Conservation (phyloP, 2,888 invertebrate genomes). For the Volucella inflata region DNA sequence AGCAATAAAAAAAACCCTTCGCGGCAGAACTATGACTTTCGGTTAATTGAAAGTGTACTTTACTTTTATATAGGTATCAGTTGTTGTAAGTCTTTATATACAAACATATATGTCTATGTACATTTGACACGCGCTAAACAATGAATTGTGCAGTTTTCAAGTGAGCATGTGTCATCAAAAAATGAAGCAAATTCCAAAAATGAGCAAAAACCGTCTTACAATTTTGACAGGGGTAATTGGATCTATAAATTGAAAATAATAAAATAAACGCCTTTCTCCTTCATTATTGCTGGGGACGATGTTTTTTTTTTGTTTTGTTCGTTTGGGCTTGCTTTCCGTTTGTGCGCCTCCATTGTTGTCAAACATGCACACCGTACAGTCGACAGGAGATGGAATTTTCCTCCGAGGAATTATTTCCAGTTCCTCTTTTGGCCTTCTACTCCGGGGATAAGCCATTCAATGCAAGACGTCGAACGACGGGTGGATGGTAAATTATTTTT, state of each 20-base stretch:
- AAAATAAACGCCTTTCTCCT: slow-evolving; percentile 56
- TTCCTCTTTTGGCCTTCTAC: slow-evolving; percentile 29
- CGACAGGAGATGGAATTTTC: slow-evolving; percentile 57
- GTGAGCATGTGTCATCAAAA: background rate
- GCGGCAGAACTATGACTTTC: slow-evolving; percentile 40
- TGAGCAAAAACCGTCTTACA: slow-evolving; percentile 10
- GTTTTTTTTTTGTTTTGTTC: slow-evolving; percentile 9
- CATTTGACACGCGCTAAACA: slow-evolving; percentile 55
- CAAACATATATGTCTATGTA: background rate
- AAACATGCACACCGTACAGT: slow-evolving; percentile 54
- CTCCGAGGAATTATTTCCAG: slow-evolving; percentile 48
- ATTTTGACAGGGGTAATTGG: slow-evolving; percentile 44
- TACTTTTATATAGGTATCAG: background rate
- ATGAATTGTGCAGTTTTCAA: background rate
- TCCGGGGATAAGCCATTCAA: slow-evolving; percentile 29
- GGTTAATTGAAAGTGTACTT: slow-evolving; percentile 41
- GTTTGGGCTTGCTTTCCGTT: slow-evolving; percentile 6
- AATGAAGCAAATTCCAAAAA: slow-evolving; percentile 6
- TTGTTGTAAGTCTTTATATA: too few species aligned
- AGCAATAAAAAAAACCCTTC: slow-evolving; percentile 39
- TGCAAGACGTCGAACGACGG: slow-evolving; percentile 33
- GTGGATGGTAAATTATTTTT: slow-evolving; percentile 13
- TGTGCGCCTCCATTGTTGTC: slow-evolving; percentile 61
- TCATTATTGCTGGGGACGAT: background rate
- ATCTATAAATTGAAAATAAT: slow-evolving; percentile 48